These are phyloP conservation scores for Peucedramus taeniatus DNA, from an alignment of 2,113 vertebrate genomes.

Conservation along the genomic window DNA sequence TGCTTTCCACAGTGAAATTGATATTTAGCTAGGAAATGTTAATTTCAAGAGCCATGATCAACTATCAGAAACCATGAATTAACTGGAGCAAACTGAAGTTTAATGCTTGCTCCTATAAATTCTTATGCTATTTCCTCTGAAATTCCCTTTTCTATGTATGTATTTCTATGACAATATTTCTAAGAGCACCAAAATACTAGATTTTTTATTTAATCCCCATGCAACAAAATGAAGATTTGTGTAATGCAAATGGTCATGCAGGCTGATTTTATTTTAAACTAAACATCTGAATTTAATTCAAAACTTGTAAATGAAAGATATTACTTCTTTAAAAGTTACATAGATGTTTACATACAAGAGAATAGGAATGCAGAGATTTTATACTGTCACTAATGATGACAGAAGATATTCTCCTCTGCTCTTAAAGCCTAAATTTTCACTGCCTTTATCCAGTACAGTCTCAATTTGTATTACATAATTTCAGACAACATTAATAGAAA, in stretches of 20 bases:
- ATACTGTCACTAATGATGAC: background rate
- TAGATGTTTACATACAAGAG: fast-evolving
- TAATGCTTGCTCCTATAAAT: background rate
- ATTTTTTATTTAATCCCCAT: background rate
- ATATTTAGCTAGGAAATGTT: background rate
- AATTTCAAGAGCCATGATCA: background rate
- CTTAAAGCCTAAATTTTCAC: background rate
- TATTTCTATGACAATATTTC: background rate
- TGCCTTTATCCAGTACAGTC: background rate
- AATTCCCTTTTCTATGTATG: background rate
- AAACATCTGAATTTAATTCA: background rate
- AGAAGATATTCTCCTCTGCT: background rate
- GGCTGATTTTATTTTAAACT: background rate
- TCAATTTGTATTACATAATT: background rate
- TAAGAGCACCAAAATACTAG: background rate
- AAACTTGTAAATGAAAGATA: background rate
- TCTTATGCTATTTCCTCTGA: background rate
- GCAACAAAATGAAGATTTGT: background rate
- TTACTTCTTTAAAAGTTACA: background rate
- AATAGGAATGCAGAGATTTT: background rate
- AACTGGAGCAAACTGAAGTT: background rate
- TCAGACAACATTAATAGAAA: background rate
- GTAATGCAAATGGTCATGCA: background rate
- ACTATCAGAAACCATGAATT: background rate
- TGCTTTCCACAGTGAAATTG: background rate